phyloP scores from a whole-genome alignment of 2,113 vertebrate species.

The Polyodon spathula region DNA sequence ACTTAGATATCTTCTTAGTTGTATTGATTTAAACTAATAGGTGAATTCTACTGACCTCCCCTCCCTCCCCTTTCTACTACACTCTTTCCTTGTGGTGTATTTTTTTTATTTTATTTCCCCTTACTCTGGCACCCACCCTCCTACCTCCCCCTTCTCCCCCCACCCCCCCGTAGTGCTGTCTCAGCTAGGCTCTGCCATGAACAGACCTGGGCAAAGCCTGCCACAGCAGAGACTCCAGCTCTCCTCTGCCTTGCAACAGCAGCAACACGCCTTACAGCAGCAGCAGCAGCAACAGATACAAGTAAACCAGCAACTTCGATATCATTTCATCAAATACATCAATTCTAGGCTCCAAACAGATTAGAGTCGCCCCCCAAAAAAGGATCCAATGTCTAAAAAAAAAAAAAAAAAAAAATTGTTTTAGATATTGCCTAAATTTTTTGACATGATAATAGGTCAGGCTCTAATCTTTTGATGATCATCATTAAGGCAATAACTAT shows the following conservation, averaged over 20 bases:
- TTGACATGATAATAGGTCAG: no score
- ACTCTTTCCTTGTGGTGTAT: constrained; percentile 43
- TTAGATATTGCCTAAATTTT: no score
- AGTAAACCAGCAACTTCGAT: constrained; percentile 90
- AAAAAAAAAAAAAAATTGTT: no score
- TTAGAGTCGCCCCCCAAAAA: not conserved
- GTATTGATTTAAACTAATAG: constrained; percentile 41
- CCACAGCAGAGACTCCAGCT: constrained; percentile 89
- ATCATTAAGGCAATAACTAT: constrained; percentile 3
- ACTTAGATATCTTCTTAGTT: constrained; percentile 1
- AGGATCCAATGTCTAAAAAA: not conserved
- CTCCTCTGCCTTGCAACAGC: constrained; percentile 61
- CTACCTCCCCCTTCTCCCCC: constrained; percentile 43
- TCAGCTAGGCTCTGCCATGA: constrained; percentile 93
- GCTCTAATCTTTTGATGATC: not conserved
- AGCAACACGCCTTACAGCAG: constrained; percentile 57
- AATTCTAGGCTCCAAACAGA: constrained; percentile 49
- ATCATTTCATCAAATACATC: constrained; percentile 49
- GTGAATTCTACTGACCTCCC: constrained; percentile 58
- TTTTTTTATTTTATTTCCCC: constrained; percentile 21
- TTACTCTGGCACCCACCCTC: constrained; percentile 23
- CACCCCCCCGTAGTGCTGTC: constrained; percentile 81
- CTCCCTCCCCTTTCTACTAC: constrained; percentile 50
- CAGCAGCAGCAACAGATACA: constrained; percentile 90
- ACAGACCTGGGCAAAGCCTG: constrained; percentile 85